Conservation (phyloP, 2,888 invertebrate genomes). For the Sialis lutaria region DNA sequence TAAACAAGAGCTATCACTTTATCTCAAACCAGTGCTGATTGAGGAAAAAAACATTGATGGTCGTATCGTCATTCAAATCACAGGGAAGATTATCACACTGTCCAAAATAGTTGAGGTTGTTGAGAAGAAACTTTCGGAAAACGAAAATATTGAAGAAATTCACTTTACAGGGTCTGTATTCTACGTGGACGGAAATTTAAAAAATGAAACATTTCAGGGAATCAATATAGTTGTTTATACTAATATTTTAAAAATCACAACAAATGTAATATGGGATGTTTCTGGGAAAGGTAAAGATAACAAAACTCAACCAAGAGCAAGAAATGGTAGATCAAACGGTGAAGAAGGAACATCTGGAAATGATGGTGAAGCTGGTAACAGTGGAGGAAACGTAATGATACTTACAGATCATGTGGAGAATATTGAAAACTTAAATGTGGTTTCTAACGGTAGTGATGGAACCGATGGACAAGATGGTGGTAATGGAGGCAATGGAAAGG, state of each 20-base stretch:
- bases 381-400: constrained; percentile 15
- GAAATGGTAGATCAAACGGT: constrained; percentile 5
- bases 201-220: constrained; percentile 11
- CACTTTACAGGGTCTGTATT: constrained; percentile 12
- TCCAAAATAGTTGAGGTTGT: constrained; percentile 9
- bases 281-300: constrained; percentile 10
- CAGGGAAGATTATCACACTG: constrained; percentile 10
- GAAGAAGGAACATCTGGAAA: constrained; percentile 10
- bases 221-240: constrained; percentile 11
- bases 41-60: constrained; percentile 6
- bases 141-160: constrained; percentile 11
- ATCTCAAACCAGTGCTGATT: neutral
- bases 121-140: constrained; percentile 1
- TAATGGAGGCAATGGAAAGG: constrained; percentile 12
- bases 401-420: constrained; percentile 10
- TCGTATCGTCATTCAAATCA: constrained; percentile 10
- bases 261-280: constrained; percentile 12
- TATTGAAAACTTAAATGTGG: constrained; percentile 11
- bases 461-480: constrained; percentile 16
- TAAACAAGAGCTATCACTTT: no score
- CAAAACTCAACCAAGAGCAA: constrained; percentile 7
- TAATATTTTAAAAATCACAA: constrained; percentile 10
- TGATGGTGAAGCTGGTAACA: constrained; percentile 15
- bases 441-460: constrained; percentile 14
- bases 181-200: constrained; percentile 10